These are phyloP conservation scores for Scaptomyza polygonia DNA, from an alignment of 2,888 invertebrate species.

Conservation along the genomic window DNA sequence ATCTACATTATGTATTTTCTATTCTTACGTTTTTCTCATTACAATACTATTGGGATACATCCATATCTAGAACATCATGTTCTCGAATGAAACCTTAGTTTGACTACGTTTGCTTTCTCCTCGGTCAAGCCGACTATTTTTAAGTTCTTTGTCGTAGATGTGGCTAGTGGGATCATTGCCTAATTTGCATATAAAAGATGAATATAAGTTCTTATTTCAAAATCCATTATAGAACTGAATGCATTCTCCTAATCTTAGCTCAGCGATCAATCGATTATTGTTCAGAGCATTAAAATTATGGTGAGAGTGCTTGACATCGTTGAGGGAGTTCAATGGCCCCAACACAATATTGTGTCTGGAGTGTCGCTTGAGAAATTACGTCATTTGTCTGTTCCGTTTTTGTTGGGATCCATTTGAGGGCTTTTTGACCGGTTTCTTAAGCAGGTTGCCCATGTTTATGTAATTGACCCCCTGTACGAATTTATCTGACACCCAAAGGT, in stretches of 20 bases:
- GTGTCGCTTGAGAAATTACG: conserved; percentile 49
- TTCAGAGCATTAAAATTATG: conserved; percentile 17
- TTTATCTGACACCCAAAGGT: conserved; percentile 17
- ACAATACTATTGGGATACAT: conserved; percentile 47
- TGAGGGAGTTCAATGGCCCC: conserved; percentile 60
- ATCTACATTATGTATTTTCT: conserved; percentile 48
- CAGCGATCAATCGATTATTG: conserved; percentile 29
- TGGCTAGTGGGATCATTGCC: conserved; percentile 32
- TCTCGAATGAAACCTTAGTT: conserved; percentile 1
- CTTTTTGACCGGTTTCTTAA: conserved; percentile 1
- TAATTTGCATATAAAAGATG: conserved; percentile 54
- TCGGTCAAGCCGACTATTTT: conserved; percentile 25
- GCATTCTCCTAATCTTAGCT: conserved; percentile 27
- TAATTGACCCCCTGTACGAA: conserved; percentile 25
- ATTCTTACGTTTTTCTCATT: conserved; percentile 67
- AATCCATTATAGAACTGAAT: conserved; percentile 28
- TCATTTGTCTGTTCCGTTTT: conserved; percentile 44
- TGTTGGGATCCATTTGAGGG: neutral
- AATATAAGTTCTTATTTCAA: conserved; percentile 12
- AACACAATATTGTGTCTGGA: conserved; percentile 12
- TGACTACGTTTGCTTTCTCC: conserved; percentile 38
- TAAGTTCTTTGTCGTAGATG: conserved; percentile 22
- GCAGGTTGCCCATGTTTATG: conserved; percentile 21
- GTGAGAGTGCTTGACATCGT: conserved; percentile 1
- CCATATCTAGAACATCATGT: conserved; percentile 18